phyloP scores from a whole-genome alignment of 2,113 vertebrate genomes.

The Vulpes ferrilata region DNA sequence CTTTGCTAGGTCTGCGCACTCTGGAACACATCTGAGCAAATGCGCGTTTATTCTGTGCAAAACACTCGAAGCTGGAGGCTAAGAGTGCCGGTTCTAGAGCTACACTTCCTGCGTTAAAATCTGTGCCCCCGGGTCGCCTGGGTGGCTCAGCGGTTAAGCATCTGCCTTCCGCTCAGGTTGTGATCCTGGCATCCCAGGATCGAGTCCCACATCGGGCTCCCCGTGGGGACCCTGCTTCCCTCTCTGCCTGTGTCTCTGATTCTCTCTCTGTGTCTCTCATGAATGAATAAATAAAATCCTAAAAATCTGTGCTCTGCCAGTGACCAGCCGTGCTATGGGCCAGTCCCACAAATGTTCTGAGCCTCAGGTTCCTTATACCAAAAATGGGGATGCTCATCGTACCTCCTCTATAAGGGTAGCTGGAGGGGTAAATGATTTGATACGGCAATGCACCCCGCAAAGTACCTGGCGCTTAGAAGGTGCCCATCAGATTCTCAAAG shows the following conservation, averaged over 20 bases:
- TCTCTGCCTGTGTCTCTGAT: too few relatives aligned
- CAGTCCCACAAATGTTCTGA: neutral
- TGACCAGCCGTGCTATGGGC: neutral
- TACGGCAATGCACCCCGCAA: neutral
- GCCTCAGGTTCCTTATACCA: neutral
- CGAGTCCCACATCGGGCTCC: too few relatives aligned
- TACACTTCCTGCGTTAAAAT: neutral
- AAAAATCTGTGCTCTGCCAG: neutral
- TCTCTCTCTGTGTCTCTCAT: too few relatives aligned
- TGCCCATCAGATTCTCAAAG: neutral
- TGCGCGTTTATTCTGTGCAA: neutral
- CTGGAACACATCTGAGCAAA: neutral
- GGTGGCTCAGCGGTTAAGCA: too few relatives aligned
- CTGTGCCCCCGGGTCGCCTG: neutral
- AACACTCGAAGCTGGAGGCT: neutral
- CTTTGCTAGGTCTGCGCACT: neutral
- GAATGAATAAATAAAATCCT: too few relatives aligned
- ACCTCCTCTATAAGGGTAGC: neutral
- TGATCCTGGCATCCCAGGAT: too few relatives aligned
- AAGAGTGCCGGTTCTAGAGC: neutral
- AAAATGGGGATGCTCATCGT: neutral
- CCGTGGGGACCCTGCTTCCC: too few relatives aligned
- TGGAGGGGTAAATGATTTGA: neutral
- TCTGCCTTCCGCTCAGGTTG: too few relatives aligned
- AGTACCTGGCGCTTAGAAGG: neutral